Evolutionary conservation across 2,797 vertebrate species (phyloP).

Genomic region (Sternarchorhynchus goeldii): DNA sequence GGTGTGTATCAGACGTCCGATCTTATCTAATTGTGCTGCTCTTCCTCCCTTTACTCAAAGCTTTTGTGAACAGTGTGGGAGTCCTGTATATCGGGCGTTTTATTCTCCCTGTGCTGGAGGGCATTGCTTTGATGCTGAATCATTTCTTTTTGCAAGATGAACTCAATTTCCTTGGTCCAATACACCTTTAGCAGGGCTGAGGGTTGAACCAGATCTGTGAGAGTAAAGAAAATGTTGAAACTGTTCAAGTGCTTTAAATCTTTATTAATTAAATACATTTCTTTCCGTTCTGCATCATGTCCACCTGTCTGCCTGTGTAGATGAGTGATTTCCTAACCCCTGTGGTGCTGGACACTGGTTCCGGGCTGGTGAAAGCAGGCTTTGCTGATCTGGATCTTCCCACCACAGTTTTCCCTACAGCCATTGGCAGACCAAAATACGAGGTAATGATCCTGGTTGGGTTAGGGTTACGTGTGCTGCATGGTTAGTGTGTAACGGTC

Average conservation of each 20-base stretch:
- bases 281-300: background rate
- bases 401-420: conserved; percentile 70
- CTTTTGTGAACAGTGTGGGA: background rate
- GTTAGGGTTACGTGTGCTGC: too few species aligned
- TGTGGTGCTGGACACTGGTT: conserved; percentile 76
- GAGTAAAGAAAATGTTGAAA: too few species aligned
- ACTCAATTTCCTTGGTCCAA: too few species aligned
- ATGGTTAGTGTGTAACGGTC: too few species aligned
- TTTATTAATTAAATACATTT: background rate
- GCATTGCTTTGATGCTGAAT: too few species aligned
- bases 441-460: conserved; percentile 61
- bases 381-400: conserved; percentile 76
- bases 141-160: too few species aligned
- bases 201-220: too few species aligned
- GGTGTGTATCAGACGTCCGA: conserved; percentile 26
- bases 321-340: conserved; percentile 65
- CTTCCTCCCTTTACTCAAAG: background rate
- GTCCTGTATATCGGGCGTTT: too few species aligned
- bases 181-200: too few species aligned
- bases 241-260: too few species aligned
- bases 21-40: background rate
- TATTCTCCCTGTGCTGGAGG: too few species aligned
- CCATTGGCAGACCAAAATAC: conserved; percentile 77
- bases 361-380: conserved; percentile 79
- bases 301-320: conserved; percentile 14